Conservation (phyloP, 1,140 invertebrate genomes). For the Sycobia sp. region DNA sequence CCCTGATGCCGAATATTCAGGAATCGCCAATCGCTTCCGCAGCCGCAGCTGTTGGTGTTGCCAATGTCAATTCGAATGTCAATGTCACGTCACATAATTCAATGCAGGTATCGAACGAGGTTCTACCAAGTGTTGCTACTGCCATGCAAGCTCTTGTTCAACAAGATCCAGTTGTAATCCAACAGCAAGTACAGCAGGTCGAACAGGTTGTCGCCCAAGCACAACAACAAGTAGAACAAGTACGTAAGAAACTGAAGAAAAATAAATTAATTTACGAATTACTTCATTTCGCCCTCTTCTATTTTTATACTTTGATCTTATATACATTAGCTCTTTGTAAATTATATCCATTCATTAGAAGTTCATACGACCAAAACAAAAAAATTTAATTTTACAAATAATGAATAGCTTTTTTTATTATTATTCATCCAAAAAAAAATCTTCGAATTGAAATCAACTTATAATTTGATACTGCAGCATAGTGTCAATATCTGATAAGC, state of each 20-base stretch:
- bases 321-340: too few relatives aligned
- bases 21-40: conserved; percentile 63
- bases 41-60: conserved; percentile 29
- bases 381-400: too few relatives aligned
- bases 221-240: conserved; percentile 58
- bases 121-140: conserved; percentile 39
- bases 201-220: conserved; percentile 57
- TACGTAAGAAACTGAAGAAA: background rate
- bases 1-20: conserved; percentile 61
- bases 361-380: too few relatives aligned
- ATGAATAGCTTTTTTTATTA: too few relatives aligned
- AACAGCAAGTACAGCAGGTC: conserved; percentile 56
- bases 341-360: too few relatives aligned
- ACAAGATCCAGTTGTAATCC: conserved; percentile 52
- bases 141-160: conserved; percentile 22
- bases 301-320: too few relatives aligned
- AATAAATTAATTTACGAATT: background rate
- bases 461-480: too few relatives aligned
- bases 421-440: too few relatives aligned
- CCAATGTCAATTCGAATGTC: conserved; percentile 28
- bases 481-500: too few relatives aligned
- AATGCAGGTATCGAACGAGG: conserved; percentile 47
- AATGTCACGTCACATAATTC: conserved; percentile 44
- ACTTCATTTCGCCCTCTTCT: too few relatives aligned
- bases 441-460: too few relatives aligned